Percentiles rank a stretch among this genome's conserved stretches.
phyloP scores from a whole-genome alignment of 2,888 invertebrate species.

The Sphaeridia pumilis region DNA sequence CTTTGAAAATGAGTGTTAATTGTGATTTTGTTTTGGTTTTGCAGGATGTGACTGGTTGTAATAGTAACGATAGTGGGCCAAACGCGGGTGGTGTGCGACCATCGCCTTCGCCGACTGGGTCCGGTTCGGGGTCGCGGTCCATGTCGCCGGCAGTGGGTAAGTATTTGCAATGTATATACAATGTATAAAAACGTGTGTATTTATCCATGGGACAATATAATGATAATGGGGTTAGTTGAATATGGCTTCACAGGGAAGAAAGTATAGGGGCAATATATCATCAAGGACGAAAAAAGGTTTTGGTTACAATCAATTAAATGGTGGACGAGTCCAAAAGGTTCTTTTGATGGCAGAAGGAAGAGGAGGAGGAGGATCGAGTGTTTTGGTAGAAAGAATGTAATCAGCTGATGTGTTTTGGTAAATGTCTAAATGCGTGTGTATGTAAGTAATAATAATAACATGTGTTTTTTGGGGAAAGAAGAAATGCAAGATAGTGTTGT shows the following conservation, averaged over 20 bases:
- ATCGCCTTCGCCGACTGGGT: conserved; percentile 85
- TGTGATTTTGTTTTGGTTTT: conserved; percentile 32
- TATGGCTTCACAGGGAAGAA: too few species aligned
- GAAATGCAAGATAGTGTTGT: background rate
- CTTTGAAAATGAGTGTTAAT: background rate
- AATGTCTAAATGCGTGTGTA: background rate
- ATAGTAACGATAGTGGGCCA: conserved; percentile 68
- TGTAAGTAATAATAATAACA: background rate
- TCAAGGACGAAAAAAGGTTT: too few species aligned
- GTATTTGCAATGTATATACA: too few species aligned
- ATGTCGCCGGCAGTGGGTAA: conserved; percentile 95
- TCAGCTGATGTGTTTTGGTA: background rate
- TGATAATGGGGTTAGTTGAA: too few species aligned
- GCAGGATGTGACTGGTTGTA: conserved; percentile 68
- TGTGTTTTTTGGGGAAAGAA: background rate
- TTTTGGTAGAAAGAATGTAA: background rate
- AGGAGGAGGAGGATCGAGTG: background rate
- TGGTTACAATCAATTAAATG: background rate
- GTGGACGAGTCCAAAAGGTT: conserved; percentile 1
- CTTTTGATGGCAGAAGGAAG: background rate
- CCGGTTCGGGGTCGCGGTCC: conserved; percentile 86
- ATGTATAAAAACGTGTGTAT: too few species aligned
- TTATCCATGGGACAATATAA: too few species aligned
- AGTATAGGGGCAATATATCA: too few species aligned
- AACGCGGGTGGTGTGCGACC: conserved; percentile 64